phyloP scores from a whole-genome alignment of 2,797 vertebrate species.

The Chromobotia macracanthus region DNA sequence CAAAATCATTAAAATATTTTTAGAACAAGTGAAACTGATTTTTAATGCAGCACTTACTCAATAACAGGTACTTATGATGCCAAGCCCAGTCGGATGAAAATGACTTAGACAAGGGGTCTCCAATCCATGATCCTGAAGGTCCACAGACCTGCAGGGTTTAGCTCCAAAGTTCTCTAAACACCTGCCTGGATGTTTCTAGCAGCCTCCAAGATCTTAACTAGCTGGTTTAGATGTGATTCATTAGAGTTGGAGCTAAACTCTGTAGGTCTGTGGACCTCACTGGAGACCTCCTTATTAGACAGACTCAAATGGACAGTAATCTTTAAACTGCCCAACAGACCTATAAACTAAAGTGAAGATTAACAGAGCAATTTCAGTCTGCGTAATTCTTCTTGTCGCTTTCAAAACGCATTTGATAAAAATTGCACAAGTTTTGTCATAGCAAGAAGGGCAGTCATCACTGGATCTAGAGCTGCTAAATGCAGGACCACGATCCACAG shows the following conservation, averaged over 20 bases:
- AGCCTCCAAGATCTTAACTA: too few species aligned
- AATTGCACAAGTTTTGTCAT: slow-evolving; percentile 62
- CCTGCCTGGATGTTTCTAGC: too few species aligned
- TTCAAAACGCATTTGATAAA: slow-evolving; percentile 69
- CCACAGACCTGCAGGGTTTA: too few species aligned
- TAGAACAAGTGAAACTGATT: slow-evolving; percentile 9
- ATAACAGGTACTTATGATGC: not conserved
- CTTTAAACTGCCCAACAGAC: slow-evolving; percentile 58
- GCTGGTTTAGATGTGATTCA: too few species aligned
- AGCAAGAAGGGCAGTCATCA: slow-evolving; percentile 61
- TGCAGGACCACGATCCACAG: slow-evolving; percentile 28
- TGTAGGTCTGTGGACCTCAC: too few species aligned
- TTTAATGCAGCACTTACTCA: not conserved
- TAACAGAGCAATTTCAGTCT: slow-evolving; percentile 69
- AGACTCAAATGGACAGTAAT: slow-evolving; percentile 30
- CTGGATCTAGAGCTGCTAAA: slow-evolving; percentile 15
- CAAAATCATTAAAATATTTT: slow-evolving; percentile 33
- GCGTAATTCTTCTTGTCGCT: slow-evolving; percentile 68
- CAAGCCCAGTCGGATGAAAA: not conserved
- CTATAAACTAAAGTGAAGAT: slow-evolving; percentile 71
- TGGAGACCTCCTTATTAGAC: not conserved
- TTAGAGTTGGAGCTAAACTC: too few species aligned
- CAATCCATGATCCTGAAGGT: too few species aligned
- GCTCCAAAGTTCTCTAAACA: too few species aligned
- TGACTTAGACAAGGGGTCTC: not conserved